These are phyloP conservation scores for Brachionichthys hirsutus DNA, from an alignment of 2,113 vertebrate genomes.

Conservation along the genomic window DNA sequence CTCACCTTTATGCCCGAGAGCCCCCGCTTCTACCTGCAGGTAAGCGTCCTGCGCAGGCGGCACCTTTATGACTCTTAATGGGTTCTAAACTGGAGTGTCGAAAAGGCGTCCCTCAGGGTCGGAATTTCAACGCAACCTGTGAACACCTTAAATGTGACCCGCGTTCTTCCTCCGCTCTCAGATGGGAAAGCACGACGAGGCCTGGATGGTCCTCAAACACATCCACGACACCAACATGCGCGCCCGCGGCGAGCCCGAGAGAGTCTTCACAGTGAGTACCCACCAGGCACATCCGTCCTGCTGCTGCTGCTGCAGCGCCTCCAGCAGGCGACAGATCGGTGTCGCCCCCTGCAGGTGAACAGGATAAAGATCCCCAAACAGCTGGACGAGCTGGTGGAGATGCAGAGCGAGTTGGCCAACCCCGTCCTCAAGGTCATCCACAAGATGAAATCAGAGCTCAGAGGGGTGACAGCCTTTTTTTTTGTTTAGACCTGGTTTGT, in stretches of 20 bases:
- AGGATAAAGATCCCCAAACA: constrained; percentile 95
- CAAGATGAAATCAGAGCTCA: constrained; percentile 87
- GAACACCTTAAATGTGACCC: not conserved
- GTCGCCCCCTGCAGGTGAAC: constrained; percentile 86
- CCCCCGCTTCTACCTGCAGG: constrained; percentile 88
- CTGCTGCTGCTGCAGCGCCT: constrained; percentile 8
- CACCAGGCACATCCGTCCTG: not conserved
- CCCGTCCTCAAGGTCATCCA: constrained; percentile 84
- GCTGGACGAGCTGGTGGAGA: constrained; percentile 96
- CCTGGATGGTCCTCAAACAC: constrained; percentile 99
- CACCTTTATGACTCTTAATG: no score
- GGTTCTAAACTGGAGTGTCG: no score
- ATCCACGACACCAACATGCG: constrained; percentile 99
- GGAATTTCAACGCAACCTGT: no score
- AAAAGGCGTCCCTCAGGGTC: no score
- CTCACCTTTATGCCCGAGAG: constrained; percentile 99
- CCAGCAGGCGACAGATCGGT: constrained; percentile 28
- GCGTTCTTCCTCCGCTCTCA: constrained; percentile 43
- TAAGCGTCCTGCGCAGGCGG: no score
- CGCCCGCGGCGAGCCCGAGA: constrained; percentile 94
- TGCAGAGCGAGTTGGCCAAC: constrained; percentile 87
- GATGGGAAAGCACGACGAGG: constrained; percentile 96
- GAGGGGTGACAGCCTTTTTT: constrained; percentile 71
- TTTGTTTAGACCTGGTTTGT: not conserved
- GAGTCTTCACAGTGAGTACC: constrained; percentile 95